Conservation (phyloP, 2,113 vertebrate genomes). For the Plectropomus leopardus region DNA sequence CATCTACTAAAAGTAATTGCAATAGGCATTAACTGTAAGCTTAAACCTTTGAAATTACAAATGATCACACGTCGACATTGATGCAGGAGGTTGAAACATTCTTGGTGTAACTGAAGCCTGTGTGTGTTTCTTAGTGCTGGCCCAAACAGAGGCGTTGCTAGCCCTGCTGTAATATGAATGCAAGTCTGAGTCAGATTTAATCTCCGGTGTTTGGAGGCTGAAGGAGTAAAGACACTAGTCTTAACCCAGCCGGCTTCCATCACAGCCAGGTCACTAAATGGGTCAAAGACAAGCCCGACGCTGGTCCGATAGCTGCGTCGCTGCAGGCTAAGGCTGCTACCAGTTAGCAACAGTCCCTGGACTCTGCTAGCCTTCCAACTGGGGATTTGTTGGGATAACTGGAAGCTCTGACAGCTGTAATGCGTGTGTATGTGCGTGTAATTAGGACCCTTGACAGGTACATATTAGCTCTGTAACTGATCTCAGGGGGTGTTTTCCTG, state of each 20-base stretch:
- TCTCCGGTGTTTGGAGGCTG: constrained; percentile 12
- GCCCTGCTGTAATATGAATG: constrained; percentile 11
- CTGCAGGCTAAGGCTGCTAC: constrained; percentile 50
- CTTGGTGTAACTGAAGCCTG: constrained; percentile 25
- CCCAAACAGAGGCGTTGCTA: constrained; percentile 33
- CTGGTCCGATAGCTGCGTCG: constrained; percentile 12
- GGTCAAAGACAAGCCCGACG: constrained; percentile 25
- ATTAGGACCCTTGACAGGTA: constrained; percentile 76
- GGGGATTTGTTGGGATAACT: constrained; percentile 63
- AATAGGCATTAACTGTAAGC: constrained; percentile 15
- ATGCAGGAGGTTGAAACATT: constrained; percentile 9
- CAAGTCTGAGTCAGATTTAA: constrained; percentile 32
- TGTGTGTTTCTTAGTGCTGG: constrained; percentile 26
- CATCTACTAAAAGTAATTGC: constrained; percentile 10
- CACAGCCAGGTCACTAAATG: constrained; percentile 39
- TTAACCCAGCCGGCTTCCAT: constrained; percentile 37
- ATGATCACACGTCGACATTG: constrained; percentile 3
- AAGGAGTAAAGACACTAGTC: constrained; percentile 36
- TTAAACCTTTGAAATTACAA: constrained; percentile 18
- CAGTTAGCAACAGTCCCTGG: constrained; percentile 43
- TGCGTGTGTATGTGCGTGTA: constrained; percentile 43
- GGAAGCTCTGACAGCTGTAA: constrained; percentile 61
- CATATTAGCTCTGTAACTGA: constrained; percentile 80
- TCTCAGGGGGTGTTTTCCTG: constrained; percentile 75
- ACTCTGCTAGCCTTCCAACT: constrained; percentile 35